Evolutionary conservation across 2,113 vertebrate species (phyloP).

Genomic region (Oceanites oceanicus): DNA sequence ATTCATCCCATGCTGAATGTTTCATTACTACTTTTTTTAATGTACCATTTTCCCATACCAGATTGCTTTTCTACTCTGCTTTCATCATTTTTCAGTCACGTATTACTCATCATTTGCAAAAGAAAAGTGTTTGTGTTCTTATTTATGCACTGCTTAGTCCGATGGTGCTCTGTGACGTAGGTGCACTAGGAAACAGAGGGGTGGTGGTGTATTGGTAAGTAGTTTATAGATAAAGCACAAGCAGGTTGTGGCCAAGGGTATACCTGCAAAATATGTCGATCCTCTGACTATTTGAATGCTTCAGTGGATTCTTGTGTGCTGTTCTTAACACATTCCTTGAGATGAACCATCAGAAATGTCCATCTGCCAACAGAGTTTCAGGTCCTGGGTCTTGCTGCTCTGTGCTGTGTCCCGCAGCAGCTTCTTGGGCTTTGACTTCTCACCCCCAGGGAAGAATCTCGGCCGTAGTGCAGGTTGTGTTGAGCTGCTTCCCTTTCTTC

Average conservation of each 20-base stretch:
- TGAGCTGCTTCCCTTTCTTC: background rate
- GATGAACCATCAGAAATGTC: background rate
- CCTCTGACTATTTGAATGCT: background rate
- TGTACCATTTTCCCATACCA: background rate
- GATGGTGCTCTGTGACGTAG: background rate
- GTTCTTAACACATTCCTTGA: background rate
- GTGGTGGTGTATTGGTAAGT: background rate
- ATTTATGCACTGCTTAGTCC: background rate
- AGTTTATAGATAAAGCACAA: background rate
- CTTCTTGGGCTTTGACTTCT: background rate
- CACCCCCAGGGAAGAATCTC: background rate
- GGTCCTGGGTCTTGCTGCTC: background rate
- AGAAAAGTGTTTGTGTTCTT: background rate
- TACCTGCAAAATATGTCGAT: background rate
- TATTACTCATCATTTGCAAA: background rate
- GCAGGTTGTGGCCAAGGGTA: background rate
- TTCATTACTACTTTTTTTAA: background rate
- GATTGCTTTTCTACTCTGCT: conserved; percentile 3
- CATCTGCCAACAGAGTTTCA: background rate
- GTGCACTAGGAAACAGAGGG: background rate
- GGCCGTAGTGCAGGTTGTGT: background rate
- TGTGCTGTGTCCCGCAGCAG: background rate
- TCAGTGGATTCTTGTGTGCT: background rate
- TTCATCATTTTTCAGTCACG: background rate
- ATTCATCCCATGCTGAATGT: background rate